A percentile compares a stretch with the other conserved stretches of the same genome.
phyloP scores from a whole-genome alignment of 2,113 vertebrate genomes.

The Coptodon bakossiorum region DNA sequence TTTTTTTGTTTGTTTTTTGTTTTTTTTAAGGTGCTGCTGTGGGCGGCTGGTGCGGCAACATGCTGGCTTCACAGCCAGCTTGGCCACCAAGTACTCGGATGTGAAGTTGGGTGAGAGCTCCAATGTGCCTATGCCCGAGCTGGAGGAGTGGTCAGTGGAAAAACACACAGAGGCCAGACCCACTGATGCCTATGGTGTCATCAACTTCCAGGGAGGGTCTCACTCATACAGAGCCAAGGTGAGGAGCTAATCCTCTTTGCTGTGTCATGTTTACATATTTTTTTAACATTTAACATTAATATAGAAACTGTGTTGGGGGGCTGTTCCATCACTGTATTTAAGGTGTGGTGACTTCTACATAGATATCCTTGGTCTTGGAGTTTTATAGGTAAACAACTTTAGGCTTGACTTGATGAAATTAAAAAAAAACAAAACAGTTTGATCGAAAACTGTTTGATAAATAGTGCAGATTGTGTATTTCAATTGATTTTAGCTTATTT shows the following conservation, averaged over 20 bases:
- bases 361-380: not conserved
- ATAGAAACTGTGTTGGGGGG: not conserved
- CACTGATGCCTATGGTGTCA: slow-evolving; percentile 93
- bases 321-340: not conserved
- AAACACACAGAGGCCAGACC: slow-evolving; percentile 93
- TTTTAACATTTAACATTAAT: not conserved
- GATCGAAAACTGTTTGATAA: not conserved
- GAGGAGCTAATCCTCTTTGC: not conserved
- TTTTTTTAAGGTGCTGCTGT: slow-evolving; percentile 84
- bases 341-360: not conserved
- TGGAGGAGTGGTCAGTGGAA: slow-evolving; percentile 94
- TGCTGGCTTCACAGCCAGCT: slow-evolving; percentile 91
- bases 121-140: slow-evolving; percentile 73
- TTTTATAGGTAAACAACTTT: not conserved
- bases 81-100: slow-evolving; percentile 94
- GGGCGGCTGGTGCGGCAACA: slow-evolving; percentile 96
- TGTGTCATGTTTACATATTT: rapidly evolving
- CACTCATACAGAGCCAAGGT: slow-evolving; percentile 99
- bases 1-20: rapidly evolving
- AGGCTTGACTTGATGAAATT: not conserved
- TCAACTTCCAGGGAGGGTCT: slow-evolving; percentile 99
- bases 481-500: not conserved
- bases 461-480: not conserved
- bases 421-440: not conserved
- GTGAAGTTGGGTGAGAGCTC: slow-evolving; percentile 89